Percentiles rank a stretch among this genome's conserved stretches.
Conservation (phyloP, 1,140 invertebrate genomes). For the Triops cancriformis region DNA sequence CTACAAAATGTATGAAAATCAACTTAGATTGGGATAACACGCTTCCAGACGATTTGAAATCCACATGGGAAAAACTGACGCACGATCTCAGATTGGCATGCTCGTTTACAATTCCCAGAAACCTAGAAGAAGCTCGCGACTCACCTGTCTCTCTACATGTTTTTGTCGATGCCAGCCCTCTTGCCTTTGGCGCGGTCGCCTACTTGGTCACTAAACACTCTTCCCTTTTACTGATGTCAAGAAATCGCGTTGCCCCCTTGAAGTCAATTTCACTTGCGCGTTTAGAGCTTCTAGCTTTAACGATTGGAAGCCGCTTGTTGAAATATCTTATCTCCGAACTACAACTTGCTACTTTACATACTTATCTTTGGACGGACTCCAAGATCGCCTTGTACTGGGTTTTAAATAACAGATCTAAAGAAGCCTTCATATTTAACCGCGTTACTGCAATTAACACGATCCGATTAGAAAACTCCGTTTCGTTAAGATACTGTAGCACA, state of each 20-base stretch:
- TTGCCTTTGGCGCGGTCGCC: constrained; percentile 2
- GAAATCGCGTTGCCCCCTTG: constrained; percentile 16
- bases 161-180: constrained; percentile 22
- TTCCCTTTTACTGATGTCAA: constrained; percentile 4
- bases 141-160: neutral
- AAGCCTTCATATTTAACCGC: constrained; percentile 11
- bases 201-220: neutral
- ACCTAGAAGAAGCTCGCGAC: neutral
- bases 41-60: constrained; percentile 19
- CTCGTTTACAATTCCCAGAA: neutral
- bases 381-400: constrained; percentile 20
- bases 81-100: neutral
- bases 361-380: constrained; percentile 21
- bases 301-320: too few species aligned
- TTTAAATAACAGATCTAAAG: neutral
- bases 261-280: too few species aligned
- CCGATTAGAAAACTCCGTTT: neutral
- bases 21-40: constrained; percentile 30
- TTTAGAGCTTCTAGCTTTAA: too few species aligned
- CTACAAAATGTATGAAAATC: constrained; percentile 27
- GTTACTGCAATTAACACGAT: neutral
- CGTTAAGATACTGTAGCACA: neutral
- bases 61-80: too few species aligned
- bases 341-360: constrained; percentile 12
- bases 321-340: constrained; percentile 6